Evolutionary conservation across 2,797 vertebrate species (phyloP), one percentile per base, ranked within the genome.

Genomic region (Scyliorhinus canicula): DNA sequence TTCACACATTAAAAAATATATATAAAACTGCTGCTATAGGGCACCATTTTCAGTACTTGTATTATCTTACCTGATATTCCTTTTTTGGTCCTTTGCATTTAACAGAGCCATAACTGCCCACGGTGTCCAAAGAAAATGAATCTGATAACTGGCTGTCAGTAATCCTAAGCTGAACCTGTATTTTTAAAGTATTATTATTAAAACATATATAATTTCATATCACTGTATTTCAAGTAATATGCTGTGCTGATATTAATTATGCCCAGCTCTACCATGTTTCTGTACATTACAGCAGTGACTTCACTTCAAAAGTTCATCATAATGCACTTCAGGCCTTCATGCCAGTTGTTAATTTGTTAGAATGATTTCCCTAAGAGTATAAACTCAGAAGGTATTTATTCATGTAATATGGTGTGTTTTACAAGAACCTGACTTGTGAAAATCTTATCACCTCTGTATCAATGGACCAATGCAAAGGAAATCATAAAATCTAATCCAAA

Each of bases 121-220:
- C 99, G 24, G 99, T 99, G 96, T 99, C 99, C 96, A 99, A 97
- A 67, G 99, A 99, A 97, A 99, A 99, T 0, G 98, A 98, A 95
- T 99, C 98, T 0, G 99, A 99, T 9, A 98, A 97, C 2, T 99
- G 98, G 96, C 99, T 99, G 95, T 99, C 99, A 65, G 98, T 99
- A 96, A 99, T 98, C 98, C 99, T 99, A 60, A 99, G 98, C 0
- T 99, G 98, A 93, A 99, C 98, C 99, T 99, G 57, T 93, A 74
- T n/a, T 95, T 96, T 95, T 79, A 96, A 16, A 31, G 95, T 95
- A 82, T 74, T 52, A 88, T 40, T 91, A 44, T 91, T 40, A 44
- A 57, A 55, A 55, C 47, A 74, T 3, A 12, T 74, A 52, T 24
- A 94, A 74, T 7, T 71, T 94, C 31, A 52, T 3, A 3, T 52